These are phyloP conservation scores for Megathymus violae DNA, from an alignment of 1,140 invertebrate genomes.

Conservation along the genomic window DNA sequence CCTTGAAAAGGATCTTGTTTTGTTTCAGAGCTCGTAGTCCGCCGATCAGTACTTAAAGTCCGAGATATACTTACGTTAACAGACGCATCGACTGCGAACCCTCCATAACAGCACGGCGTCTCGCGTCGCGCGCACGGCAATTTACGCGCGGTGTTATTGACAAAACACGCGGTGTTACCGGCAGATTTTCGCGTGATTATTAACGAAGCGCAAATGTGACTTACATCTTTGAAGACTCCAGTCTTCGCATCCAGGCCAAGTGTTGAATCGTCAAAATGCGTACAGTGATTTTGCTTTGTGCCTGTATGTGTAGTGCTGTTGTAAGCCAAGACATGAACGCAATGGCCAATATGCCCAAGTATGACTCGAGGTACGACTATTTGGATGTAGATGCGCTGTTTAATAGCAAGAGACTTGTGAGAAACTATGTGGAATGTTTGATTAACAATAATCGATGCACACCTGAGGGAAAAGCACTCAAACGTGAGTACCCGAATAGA, in stretches of 20 bases:
- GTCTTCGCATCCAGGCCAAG: slow-evolving; percentile 47
- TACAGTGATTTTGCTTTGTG: slow-evolving; percentile 61
- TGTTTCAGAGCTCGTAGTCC: slow-evolving; percentile 7
- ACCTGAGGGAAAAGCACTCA: slow-evolving; percentile 84
- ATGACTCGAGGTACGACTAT: slow-evolving; percentile 83
- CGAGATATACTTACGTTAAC: slow-evolving; percentile 38
- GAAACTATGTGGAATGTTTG: slow-evolving; percentile 85
- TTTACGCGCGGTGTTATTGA: slow-evolving; percentile 22
- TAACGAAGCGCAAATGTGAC: slow-evolving; percentile 44
- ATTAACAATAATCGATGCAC: slow-evolving; percentile 83
- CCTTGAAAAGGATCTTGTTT: slow-evolving; percentile 27
- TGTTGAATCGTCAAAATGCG: slow-evolving; percentile 62
- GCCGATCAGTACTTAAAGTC: slow-evolving; percentile 11
- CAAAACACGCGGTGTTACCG: no score
- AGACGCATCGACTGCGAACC: slow-evolving; percentile 32
- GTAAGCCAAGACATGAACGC: slow-evolving; percentile 61
- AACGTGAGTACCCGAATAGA: slow-evolving; percentile 77
- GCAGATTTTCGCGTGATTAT: slow-evolving; percentile 38
- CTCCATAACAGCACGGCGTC: slow-evolving; percentile 49
- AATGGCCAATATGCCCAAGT: slow-evolving; percentile 74
- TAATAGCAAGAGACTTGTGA: slow-evolving; percentile 83
- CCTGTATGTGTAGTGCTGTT: slow-evolving; percentile 50
- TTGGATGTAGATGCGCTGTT: slow-evolving; percentile 84
- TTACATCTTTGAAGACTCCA: slow-evolving; percentile 47
- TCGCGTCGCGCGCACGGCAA: slow-evolving; percentile 51